phyloP scores from a whole-genome alignment of 2,888 invertebrate genomes.

The Tenthredo notha region DNA sequence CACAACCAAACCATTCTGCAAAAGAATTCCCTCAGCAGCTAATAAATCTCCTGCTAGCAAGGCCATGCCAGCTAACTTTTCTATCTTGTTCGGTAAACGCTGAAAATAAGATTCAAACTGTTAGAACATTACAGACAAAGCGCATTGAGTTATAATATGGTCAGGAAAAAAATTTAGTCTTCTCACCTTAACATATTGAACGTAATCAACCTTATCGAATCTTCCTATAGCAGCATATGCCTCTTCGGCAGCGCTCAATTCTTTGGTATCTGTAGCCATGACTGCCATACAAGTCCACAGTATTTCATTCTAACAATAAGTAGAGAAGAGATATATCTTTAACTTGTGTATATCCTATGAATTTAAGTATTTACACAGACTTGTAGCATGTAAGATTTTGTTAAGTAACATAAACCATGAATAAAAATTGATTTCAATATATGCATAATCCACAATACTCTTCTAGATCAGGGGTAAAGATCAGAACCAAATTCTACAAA shows the following conservation, averaged over 20 bases:
- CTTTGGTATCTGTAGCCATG: constrained; percentile 91
- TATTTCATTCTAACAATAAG: constrained; percentile 79
- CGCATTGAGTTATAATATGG: neutral
- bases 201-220: constrained; percentile 92
- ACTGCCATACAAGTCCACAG: constrained; percentile 98
- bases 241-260: constrained; percentile 94
- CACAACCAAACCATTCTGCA: constrained; percentile 85
- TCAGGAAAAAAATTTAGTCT: neutral
- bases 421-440: constrained; percentile 20
- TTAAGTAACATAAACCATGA: neutral
- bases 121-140: neutral
- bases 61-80: constrained; percentile 85
- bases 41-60: constrained; percentile 84
- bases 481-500: neutral
- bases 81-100: constrained; percentile 80
- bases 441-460: neutral
- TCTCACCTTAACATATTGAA: constrained; percentile 88
- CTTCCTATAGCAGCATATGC: constrained; percentile 95
- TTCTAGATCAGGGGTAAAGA: neutral
- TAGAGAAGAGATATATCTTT: neutral
- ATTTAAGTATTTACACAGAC: constrained; percentile 2
- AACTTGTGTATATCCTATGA: neutral
- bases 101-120: constrained; percentile 66
- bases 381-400: neutral
- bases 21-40: constrained; percentile 86